Conservation (phyloP, 2,797 vertebrate genomes). For the Pseudochirops corinnae region DNA sequence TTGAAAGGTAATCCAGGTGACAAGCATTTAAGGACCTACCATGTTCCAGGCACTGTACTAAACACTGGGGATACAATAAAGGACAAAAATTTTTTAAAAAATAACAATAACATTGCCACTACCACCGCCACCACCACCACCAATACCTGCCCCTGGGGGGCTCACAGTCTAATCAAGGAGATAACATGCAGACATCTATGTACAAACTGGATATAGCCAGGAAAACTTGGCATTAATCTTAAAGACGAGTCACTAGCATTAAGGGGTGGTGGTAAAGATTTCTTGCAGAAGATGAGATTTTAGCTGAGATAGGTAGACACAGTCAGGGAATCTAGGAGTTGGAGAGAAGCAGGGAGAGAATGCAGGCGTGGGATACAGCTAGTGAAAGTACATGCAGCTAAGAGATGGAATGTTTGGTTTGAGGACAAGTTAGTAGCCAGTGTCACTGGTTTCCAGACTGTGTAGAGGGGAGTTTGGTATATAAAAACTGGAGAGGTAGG, state of each 20-base stretch:
- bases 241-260: background rate
- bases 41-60: background rate
- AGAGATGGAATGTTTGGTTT: background rate
- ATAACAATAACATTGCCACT: background rate
- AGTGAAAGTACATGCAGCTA: background rate
- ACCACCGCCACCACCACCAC: background rate
- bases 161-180: background rate
- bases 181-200: background rate
- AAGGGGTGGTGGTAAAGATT: background rate
- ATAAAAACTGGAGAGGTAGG: background rate
- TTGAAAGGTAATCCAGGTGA: background rate
- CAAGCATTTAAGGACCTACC: background rate
- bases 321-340: background rate
- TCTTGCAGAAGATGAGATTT: background rate
- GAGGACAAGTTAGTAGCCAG: background rate
- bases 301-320: background rate
- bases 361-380: background rate
- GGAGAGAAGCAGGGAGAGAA: background rate
- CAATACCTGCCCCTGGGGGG: background rate
- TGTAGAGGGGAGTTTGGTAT: background rate
- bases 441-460: background rate
- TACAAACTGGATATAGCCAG: background rate
- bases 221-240: background rate
- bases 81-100: too few relatives aligned
- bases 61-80: background rate